These are phyloP conservation scores for Ormyrus thymus DNA, from an alignment of 2,888 invertebrate genomes.

Conservation along the genomic window DNA sequence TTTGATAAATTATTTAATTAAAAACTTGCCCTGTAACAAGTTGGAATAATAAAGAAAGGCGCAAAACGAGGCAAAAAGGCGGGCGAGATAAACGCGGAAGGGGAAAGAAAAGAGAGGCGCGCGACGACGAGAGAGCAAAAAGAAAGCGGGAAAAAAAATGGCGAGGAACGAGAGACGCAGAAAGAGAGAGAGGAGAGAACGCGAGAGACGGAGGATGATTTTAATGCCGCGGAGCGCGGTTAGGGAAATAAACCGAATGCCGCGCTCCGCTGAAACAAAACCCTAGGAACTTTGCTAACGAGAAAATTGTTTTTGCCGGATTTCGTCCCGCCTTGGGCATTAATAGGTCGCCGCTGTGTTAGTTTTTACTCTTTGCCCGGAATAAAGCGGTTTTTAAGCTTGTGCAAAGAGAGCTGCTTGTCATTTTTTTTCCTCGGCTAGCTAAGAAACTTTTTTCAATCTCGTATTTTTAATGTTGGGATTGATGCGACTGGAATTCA, in stretches of 20 bases:
- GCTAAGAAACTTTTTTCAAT: constrained; percentile 15
- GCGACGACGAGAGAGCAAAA: not conserved
- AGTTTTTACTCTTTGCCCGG: not conserved
- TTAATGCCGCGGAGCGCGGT: constrained; percentile 49
- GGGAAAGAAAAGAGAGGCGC: constrained; percentile 12
- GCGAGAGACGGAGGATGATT: constrained; percentile 45
- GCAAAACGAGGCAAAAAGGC: constrained; percentile 35
- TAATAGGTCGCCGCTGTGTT: constrained; percentile 34
- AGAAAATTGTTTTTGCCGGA: constrained; percentile 57
- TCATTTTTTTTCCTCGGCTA: constrained; percentile 1
- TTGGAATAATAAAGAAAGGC: constrained; percentile 47
- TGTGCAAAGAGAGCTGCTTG: constrained; percentile 25
- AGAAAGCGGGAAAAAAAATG: not conserved
- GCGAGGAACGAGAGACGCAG: not conserved
- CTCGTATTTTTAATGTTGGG: constrained; percentile 8
- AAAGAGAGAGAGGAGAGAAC: not conserved
- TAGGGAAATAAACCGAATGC: constrained; percentile 54
- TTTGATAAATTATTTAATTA: constrained; percentile 48
- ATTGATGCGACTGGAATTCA: too few relatives aligned
- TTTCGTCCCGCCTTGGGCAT: constrained; percentile 47
- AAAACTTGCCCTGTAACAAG: constrained; percentile 34
- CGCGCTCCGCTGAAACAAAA: constrained; percentile 48
- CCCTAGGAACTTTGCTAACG: constrained; percentile 55
- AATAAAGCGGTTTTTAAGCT: constrained; percentile 34
- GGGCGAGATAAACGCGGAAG: constrained; percentile 16